Conservation (phyloP, 2,888 invertebrate species). For the Calameuta filiformis region DNA sequence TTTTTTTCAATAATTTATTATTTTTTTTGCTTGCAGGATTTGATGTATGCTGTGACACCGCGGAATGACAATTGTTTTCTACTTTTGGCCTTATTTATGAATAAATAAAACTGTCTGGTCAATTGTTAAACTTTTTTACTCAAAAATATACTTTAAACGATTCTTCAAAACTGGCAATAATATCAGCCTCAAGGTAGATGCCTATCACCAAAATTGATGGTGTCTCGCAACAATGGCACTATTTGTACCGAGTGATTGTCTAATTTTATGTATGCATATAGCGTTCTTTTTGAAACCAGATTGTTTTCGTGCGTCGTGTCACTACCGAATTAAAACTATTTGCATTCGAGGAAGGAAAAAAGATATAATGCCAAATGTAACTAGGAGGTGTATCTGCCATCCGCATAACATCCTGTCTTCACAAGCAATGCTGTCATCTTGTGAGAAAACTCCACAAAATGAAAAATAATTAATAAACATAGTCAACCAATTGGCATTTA, state of each 20-base stretch:
- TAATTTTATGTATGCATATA: neutral
- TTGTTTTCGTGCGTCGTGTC: neutral
- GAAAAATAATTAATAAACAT: neutral
- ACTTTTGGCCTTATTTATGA: constrained; percentile 49
- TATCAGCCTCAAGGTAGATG: neutral
- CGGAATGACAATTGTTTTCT: constrained; percentile 49
- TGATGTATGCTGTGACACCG: constrained; percentile 38
- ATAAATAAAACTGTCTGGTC: constrained; percentile 17
- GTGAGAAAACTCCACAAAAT: neutral
- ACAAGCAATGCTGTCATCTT: neutral
- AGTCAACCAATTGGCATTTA: neutral
- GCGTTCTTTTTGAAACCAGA: neutral
- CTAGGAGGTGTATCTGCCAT: neutral
- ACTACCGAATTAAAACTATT: neutral
- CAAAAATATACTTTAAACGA: neutral
- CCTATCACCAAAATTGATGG: neutral
- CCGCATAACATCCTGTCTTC: neutral
- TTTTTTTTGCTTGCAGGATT: constrained; percentile 41
- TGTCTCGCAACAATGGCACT: neutral
- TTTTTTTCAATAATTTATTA: constrained; percentile 12
- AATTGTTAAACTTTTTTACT: neutral
- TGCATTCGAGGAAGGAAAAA: neutral
- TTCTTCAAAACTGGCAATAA: neutral
- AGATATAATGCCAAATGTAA: neutral
- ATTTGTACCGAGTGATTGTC: neutral